Conservation (phyloP, 2,113 vertebrate species). For the Seriola aureovittata region DNA sequence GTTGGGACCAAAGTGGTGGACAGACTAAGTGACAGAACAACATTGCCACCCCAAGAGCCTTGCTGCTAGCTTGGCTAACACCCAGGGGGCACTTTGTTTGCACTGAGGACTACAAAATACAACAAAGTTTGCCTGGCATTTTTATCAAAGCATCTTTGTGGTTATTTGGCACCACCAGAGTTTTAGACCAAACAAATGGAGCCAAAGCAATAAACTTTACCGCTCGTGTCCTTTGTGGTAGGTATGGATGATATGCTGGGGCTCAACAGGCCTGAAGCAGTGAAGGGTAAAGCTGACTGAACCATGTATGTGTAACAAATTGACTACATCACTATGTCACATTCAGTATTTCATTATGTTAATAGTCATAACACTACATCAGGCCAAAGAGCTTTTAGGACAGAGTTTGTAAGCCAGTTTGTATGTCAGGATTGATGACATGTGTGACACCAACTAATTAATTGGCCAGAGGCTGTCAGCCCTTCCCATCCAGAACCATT, state of each 20-base stretch:
- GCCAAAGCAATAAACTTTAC: not conserved
- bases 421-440: constrained; percentile 48
- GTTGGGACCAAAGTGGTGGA: not conserved
- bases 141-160: not conserved
- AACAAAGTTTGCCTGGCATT: not conserved
- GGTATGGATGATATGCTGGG: too few species aligned
- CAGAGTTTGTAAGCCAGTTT: constrained; percentile 16
- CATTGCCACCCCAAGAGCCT: not conserved
- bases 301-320: constrained; percentile 9
- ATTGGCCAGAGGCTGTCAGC: constrained; percentile 42
- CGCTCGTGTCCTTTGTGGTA: not conserved
- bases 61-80: not conserved
- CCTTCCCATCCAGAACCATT: constrained; percentile 24
- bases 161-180: not conserved
- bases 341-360: constrained; percentile 49
- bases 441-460: constrained; percentile 59
- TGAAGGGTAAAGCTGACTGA: constrained; percentile 23
- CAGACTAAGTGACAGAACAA: not conserved
- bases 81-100: not conserved
- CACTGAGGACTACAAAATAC: not conserved
- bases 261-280: not conserved
- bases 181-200: constrained; percentile 18
- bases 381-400: constrained; percentile 17
- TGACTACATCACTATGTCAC: constrained; percentile 36
- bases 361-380: not conserved